Conservation (phyloP, 2,888 invertebrate species). For the Empis stercorea region DNA sequence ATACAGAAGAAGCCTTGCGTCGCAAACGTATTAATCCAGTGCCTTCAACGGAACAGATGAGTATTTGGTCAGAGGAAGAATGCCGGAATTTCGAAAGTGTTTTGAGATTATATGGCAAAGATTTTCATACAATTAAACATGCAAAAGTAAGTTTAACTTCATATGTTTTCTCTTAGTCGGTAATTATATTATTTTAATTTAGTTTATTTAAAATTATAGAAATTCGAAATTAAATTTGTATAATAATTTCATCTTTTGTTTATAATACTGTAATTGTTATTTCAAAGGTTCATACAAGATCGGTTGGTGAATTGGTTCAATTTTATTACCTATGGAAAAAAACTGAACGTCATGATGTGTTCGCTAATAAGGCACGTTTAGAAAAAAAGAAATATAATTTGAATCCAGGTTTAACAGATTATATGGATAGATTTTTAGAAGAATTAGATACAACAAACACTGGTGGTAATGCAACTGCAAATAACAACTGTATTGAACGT, state of each 20-base stretch:
- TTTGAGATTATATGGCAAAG: slow-evolving; percentile 84
- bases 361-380: slow-evolving; percentile 73
- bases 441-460: slow-evolving; percentile 49
- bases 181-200: too few relatives aligned
- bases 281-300: slow-evolving; percentile 60
- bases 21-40: slow-evolving; percentile 62
- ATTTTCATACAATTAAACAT: slow-evolving; percentile 88
- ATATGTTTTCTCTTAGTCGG: too few relatives aligned
- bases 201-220: too few relatives aligned
- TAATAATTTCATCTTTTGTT: too few relatives aligned
- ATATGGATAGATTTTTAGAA: slow-evolving; percentile 84
- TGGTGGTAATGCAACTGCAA: not conserved
- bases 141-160: slow-evolving; percentile 49
- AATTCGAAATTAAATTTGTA: too few relatives aligned
- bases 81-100: slow-evolving; percentile 95
- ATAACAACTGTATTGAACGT: not conserved
- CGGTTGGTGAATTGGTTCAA: slow-evolving; percentile 92
- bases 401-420: slow-evolving; percentile 86
- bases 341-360: slow-evolving; percentile 86
- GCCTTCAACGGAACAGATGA: slow-evolving; percentile 55
- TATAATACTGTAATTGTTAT: not conserved
- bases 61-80: slow-evolving; percentile 94
- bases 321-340: slow-evolving; percentile 98
- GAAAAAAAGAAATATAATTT: slow-evolving; percentile 88
- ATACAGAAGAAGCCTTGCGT: slow-evolving; percentile 83